phyloP scores from a whole-genome alignment of 2,888 invertebrate species.

The Disparrhopalites patrizii region DNA sequence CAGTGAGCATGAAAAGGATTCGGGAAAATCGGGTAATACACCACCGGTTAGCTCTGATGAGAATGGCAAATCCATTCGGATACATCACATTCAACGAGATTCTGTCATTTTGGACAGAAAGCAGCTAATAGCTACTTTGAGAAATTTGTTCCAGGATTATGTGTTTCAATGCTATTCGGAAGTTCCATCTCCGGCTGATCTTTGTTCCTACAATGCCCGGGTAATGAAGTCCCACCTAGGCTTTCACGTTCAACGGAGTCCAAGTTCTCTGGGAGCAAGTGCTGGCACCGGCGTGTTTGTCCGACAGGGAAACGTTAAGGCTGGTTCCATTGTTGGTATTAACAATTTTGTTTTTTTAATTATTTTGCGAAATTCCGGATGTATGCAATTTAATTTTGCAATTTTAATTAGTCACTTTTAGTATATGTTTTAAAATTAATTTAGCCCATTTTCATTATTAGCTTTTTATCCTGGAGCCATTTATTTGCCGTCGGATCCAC shows the following conservation, averaged over 20 bases:
- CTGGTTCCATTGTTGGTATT: constrained; percentile 48
- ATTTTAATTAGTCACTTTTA: constrained; percentile 29
- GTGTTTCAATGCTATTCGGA: not conserved
- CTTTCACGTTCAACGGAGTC: constrained; percentile 29
- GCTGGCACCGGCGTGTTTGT: constrained; percentile 48
- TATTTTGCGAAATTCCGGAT: too few relatives aligned
- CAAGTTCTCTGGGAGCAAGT: constrained; percentile 27
- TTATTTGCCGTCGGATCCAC: constrained; percentile 54
- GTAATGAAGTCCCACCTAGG: constrained; percentile 35
- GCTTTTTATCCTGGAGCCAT: constrained; percentile 52
- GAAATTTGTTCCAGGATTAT: constrained; percentile 27
- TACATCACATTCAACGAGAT: constrained; percentile 25
- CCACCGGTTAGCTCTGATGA: not conserved
- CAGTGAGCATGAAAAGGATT: not conserved
- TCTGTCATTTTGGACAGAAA: constrained; percentile 18
- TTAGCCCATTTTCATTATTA: constrained; percentile 25
- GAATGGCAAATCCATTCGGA: constrained; percentile 16
- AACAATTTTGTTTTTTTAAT: not conserved
- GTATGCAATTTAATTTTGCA: too few relatives aligned
- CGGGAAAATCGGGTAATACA: not conserved
- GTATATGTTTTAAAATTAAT: not conserved
- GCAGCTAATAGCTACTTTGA: constrained; percentile 17
- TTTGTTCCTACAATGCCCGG: constrained; percentile 13
- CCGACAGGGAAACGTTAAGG: constrained; percentile 41
- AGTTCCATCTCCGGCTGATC: not conserved